These are phyloP conservation scores for Chrysina gloriosa DNA, from an alignment of 2,888 invertebrate species.

Conservation along the genomic window DNA sequence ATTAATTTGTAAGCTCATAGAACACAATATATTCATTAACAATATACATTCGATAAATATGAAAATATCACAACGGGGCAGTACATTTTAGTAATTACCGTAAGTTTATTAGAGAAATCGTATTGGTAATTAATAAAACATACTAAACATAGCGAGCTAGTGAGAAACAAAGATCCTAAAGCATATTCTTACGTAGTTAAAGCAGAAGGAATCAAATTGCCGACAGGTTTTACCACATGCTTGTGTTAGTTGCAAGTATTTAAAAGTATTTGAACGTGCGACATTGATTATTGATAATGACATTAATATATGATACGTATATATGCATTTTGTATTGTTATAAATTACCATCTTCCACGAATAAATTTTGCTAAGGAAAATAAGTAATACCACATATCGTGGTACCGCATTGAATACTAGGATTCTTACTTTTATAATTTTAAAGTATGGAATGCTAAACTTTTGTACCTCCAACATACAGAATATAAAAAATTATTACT, in stretches of 20 bases:
- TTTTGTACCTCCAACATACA: neutral
- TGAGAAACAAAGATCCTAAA: constrained; percentile 3
- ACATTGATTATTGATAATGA: too few relatives aligned
- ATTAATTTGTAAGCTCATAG: constrained; percentile 1
- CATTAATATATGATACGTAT: too few relatives aligned
- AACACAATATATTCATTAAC: constrained; percentile 19
- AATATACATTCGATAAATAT: constrained; percentile 16
- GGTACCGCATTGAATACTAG: neutral
- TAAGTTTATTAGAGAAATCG: constrained; percentile 14
- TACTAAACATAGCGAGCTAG: neutral
- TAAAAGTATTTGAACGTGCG: too few relatives aligned
- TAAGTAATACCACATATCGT: too few relatives aligned
- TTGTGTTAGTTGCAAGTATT: too few relatives aligned
- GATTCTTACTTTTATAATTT: neutral
- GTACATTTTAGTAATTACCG: constrained; percentile 29
- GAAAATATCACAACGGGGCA: constrained; percentile 31
- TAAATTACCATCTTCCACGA: too few relatives aligned
- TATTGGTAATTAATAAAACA: constrained; percentile 28
- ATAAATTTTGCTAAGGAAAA: too few relatives aligned
- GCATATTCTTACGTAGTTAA: constrained; percentile 10
- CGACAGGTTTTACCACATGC: too few relatives aligned
- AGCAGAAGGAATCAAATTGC: constrained; percentile 15
- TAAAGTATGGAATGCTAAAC: neutral
- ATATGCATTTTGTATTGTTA: too few relatives aligned
- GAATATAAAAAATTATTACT: neutral